Conservation (phyloP, 1,140 invertebrate species). For the Drosophila sucinea region DNA sequence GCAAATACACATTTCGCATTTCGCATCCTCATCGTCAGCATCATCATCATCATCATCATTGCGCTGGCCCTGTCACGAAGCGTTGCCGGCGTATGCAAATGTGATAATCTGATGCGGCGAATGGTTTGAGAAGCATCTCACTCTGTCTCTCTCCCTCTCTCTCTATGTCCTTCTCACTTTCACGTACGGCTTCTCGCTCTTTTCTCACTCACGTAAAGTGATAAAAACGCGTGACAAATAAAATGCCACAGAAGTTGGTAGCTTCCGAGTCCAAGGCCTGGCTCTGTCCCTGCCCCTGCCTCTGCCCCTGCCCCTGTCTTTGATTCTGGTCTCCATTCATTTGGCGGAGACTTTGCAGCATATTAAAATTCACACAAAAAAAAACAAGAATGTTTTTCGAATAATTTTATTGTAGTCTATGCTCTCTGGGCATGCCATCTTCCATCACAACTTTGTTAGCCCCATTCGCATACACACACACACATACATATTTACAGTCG, state of each 20-base stretch:
- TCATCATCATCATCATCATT: conserved; percentile 36
- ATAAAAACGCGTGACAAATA: conserved; percentile 81
- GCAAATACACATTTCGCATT: conserved; percentile 49
- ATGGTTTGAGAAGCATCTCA: conserved; percentile 20
- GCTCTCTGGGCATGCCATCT: conserved; percentile 41
- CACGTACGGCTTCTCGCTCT: neutral
- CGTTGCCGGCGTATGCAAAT: conserved; percentile 71
- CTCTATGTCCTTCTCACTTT: conserved; percentile 2
- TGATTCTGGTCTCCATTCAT: conserved; percentile 28
- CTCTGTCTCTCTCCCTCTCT: conserved; percentile 23
- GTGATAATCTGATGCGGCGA: conserved; percentile 75
- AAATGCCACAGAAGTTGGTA: conserved; percentile 58
- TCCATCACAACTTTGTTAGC: conserved; percentile 67
- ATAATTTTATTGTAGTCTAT: conserved; percentile 77
- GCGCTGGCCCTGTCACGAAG: conserved; percentile 53
- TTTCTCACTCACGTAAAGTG: conserved; percentile 64
- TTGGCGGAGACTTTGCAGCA: conserved; percentile 46
- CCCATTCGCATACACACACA: conserved; percentile 44
- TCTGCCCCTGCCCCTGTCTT: neutral
- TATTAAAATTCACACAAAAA: conserved; percentile 64
- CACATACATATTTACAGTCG: conserved; percentile 48
- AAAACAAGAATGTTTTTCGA: conserved; percentile 51
- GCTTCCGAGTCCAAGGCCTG: conserved; percentile 7
- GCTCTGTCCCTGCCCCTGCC: neutral
- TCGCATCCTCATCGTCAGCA: conserved; percentile 35